A percentile compares a stretch with the other conserved stretches of the same genome.
phyloP scores from a whole-genome alignment of 2,888 invertebrate species.

The Onchidella celtica region DNA sequence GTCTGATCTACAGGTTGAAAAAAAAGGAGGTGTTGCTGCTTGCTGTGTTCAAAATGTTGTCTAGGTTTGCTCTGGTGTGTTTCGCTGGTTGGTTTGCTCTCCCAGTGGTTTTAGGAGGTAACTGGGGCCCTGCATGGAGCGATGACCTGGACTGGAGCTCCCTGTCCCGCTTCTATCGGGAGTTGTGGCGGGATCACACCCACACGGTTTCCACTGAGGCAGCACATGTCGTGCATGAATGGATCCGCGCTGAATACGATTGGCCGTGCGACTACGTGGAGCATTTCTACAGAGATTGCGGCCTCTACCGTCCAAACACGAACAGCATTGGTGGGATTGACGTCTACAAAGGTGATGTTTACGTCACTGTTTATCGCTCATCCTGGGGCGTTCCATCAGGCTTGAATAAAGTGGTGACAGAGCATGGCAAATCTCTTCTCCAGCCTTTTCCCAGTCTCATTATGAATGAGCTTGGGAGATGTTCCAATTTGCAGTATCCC shows the following conservation, averaged over 20 bases:
- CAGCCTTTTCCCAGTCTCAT: background rate
- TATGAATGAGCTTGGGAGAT: background rate
- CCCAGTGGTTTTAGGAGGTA: too few species aligned
- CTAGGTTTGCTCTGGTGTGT: too few species aligned
- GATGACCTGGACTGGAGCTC: too few species aligned
- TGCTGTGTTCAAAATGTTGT: too few species aligned
- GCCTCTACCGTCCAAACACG: background rate
- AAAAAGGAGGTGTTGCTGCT: too few species aligned
- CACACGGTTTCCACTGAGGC: too few species aligned
- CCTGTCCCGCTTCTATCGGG: too few species aligned
- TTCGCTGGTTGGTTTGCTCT: too few species aligned
- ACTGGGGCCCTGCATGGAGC: too few species aligned
- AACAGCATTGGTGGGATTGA: background rate
- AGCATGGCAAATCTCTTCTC: background rate
- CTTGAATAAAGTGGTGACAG: background rate
- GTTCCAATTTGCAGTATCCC: background rate
- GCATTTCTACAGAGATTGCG: background rate
- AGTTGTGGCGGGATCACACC: too few species aligned
- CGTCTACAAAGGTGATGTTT: slow-evolving; percentile 10
- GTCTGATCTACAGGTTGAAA: too few species aligned
- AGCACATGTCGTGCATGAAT: too few species aligned
- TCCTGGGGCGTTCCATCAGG: background rate
- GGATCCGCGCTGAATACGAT: background rate
- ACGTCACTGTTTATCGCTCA: background rate
- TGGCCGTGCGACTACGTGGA: background rate